Percentiles rank a stretch among this genome's conserved stretches.
Conservation (phyloP, 2,113 vertebrate genomes). For the Phyllostomus hastatus region DNA sequence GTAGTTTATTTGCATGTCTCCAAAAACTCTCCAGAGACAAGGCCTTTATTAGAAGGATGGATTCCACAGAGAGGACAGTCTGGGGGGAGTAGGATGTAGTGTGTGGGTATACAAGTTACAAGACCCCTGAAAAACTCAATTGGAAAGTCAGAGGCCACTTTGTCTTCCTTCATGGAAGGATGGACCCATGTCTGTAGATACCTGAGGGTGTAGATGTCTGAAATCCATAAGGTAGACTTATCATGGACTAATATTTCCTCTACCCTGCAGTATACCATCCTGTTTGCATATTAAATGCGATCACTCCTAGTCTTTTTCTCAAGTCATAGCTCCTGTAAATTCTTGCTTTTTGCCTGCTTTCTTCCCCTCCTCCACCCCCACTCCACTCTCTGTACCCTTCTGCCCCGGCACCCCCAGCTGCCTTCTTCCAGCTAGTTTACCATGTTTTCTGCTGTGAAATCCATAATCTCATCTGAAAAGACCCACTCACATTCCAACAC, state of each 20-base stretch:
- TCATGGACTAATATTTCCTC: not conserved
- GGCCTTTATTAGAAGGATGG: not conserved
- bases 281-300: not conserved
- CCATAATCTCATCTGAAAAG: not conserved
- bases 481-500: not conserved
- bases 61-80: not conserved
- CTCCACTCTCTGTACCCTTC: no score
- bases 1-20: not conserved
- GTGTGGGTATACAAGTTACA: not conserved
- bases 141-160: not conserved
- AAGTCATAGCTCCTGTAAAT: not conserved
- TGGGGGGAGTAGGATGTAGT: not conserved
- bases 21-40: not conserved
- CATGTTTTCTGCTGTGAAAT: not conserved
- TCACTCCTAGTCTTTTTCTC: not conserved
- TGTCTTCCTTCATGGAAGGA: not conserved
- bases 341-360: not conserved
- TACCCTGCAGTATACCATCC: not conserved
- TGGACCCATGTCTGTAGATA: not conserved
- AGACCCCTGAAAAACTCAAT: not conserved
- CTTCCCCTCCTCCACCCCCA: fast-evolving
- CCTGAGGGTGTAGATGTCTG: not conserved
- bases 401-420: no score
- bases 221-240: not conserved
- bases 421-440: not conserved